Base-by-base conservation (phyloP, 2,888 invertebrate species). In the Alviniconcha strummeri region DNA sequence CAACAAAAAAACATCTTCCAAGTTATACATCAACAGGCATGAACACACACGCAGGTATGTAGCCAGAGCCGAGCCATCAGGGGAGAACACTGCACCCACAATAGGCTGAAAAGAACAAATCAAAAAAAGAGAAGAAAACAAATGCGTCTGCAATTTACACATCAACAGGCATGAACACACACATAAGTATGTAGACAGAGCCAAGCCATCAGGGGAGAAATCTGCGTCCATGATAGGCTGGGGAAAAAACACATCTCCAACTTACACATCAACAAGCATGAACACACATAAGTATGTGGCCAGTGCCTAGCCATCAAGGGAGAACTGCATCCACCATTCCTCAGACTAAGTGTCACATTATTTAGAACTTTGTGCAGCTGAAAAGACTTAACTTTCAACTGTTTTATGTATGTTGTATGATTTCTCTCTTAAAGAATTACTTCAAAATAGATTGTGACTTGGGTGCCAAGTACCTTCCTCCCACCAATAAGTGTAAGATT, bases 121-220 rank as follows among this genome's bases (percentile, higher is more conserved):
- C 69, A 60, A 67, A 15, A 81, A 17, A 15, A 17, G 17, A 64
- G 3, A 36, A 36, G 36, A 64, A 11, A 11, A 15, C n/a, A n/a
- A n/a, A n/a, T n/a, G n/a, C n/a, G n/a, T 17, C 17, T 15, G 1
- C 13, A 64, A 17, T 1, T 64, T 64, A 17, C 13, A 64, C 11
- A 64, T 64, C 36, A 36, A 36, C 36, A 36, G 36, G 36, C 36
- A 36, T 36, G 36, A 36, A 36, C 36, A 36, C 36, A 36, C 36
- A 36, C 36, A 36, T 36, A 36, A 36, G 36, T 36, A 36, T 71
- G 98, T 97, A 76, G 98, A 98, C 84, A 99, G 95, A 13, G 98
- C 98, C 52, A 97, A 97, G 60, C 98, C 98, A 94, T 98, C 99
- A 0, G 98, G 98, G 77, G 98, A 97, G 94, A 98, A 97, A 67